phyloP scores from a whole-genome alignment of 2,113 vertebrate species.

The Hyla sarda region DNA sequence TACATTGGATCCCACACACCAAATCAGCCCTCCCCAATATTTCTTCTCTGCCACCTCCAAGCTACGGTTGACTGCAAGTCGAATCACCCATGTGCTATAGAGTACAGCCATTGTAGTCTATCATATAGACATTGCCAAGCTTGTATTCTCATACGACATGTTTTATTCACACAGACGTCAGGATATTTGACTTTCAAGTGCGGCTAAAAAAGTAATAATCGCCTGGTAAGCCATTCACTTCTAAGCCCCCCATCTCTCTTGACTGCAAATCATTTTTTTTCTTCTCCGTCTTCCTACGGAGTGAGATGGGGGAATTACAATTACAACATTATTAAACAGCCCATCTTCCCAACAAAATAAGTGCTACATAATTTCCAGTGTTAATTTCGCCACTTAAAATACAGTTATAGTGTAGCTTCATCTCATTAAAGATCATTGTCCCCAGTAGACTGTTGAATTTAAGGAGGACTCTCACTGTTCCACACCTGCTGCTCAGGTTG shows the following conservation, averaged over 20 bases:
- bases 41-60: neutral
- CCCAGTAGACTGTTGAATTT: conserved; percentile 88
- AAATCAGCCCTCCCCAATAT: neutral
- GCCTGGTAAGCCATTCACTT: conserved; percentile 19
- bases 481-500: conserved; percentile 96
- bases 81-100: conserved; percentile 3
- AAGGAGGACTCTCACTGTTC: conserved; percentile 91
- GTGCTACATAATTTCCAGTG: conserved; percentile 71
- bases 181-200: conserved; percentile 24
- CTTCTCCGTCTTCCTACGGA: neutral
- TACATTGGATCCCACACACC: neutral
- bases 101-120: neutral
- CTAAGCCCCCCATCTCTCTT: conserved; percentile 1
- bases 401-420: conserved; percentile 82
- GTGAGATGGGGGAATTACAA: conserved; percentile 40
- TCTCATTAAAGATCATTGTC: conserved; percentile 87
- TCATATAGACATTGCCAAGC: neutral
- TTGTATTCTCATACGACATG: neutral
- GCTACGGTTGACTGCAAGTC: neutral
- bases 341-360: conserved; percentile 63
- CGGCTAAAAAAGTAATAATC: neutral
- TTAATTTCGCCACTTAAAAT: conserved; percentile 91
- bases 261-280: conserved; percentile 29
- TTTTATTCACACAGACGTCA: conserved; percentile 19
- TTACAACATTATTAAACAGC: conserved; percentile 56